Conservation (phyloP, 2,888 invertebrate species). For the Melangyna quadrimaculata region DNA sequence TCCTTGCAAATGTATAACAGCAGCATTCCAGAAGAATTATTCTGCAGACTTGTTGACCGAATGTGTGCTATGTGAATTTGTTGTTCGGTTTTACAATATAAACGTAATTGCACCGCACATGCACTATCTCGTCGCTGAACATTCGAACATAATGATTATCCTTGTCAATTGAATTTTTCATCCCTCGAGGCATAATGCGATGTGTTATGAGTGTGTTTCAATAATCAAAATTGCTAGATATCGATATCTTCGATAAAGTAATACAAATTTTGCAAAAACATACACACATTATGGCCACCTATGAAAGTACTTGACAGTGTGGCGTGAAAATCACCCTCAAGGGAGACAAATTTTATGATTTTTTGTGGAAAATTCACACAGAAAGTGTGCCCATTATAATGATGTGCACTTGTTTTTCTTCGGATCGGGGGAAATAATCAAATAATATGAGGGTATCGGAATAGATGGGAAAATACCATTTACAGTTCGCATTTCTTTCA, state of each 20-base stretch:
- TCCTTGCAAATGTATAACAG: background rate
- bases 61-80: slow-evolving; percentile 13
- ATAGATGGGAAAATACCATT: background rate
- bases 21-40: slow-evolving; percentile 34
- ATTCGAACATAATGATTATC: slow-evolving; percentile 40
- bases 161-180: slow-evolving; percentile 62
- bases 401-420: slow-evolving; percentile 43
- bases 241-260: slow-evolving; percentile 64
- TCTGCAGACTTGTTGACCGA: slow-evolving; percentile 42
- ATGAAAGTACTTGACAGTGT: slow-evolving; percentile 52
- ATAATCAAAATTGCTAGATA: slow-evolving; percentile 61
- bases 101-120: background rate
- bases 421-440: background rate
- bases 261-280: slow-evolving; percentile 46
- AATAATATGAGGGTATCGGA: background rate
- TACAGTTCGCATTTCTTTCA: background rate
- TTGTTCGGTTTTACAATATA: background rate
- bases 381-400: slow-evolving; percentile 30
- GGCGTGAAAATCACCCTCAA: slow-evolving; percentile 57
- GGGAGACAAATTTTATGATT: slow-evolving; percentile 52
- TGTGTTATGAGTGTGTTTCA: slow-evolving; percentile 59
- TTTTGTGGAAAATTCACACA: slow-evolving; percentile 55
- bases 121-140: background rate
- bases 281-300: no score
- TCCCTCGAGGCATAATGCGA: slow-evolving; percentile 39